These are phyloP conservation scores for Pristionchus entomophagus DNA, from an alignment of 2,888 invertebrate species.

Conservation along the genomic window DNA sequence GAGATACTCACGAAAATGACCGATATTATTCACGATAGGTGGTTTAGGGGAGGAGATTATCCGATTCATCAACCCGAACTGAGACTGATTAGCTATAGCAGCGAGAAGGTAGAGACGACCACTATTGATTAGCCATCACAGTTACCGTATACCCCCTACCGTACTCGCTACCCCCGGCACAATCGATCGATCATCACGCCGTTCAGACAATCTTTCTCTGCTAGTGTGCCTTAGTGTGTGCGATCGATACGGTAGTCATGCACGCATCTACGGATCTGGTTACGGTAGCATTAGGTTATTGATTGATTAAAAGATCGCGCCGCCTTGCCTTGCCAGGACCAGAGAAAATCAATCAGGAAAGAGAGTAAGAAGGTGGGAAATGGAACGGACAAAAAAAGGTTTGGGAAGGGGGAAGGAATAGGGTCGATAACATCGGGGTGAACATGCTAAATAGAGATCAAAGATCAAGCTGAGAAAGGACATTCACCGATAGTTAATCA, in stretches of 20 bases:
- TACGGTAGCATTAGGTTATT: conserved; percentile 30
- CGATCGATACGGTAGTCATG: conserved; percentile 11
- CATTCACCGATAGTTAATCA: conserved; percentile 3
- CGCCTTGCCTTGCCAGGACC: conserved; percentile 34
- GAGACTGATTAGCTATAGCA: conserved; percentile 34
- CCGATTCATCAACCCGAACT: conserved; percentile 16
- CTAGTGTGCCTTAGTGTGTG: conserved; percentile 8
- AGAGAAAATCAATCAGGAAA: background rate
- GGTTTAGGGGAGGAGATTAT: conserved; percentile 4
- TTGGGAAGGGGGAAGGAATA: background rate
- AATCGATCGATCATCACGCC: too few species aligned
- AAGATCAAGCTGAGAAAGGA: conserved; percentile 26
- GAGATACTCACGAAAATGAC: background rate
- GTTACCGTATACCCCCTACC: conserved; percentile 28
- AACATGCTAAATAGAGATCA: conserved; percentile 12
- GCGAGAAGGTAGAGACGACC: background rate
- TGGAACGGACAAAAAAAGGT: conserved; percentile 15
- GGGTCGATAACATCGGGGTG: background rate
- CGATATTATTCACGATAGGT: conserved; percentile 35
- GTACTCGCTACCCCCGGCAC: background rate
- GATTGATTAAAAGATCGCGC: conserved; percentile 17
- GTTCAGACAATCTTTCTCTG: too few species aligned
- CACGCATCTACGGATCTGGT: conserved; percentile 24
- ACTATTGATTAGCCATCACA: conserved; percentile 26
- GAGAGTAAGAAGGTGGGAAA: background rate